Evolutionary conservation across 2,797 vertebrate genomes (phyloP).

Genomic region (Epinephelus awoara): DNA sequence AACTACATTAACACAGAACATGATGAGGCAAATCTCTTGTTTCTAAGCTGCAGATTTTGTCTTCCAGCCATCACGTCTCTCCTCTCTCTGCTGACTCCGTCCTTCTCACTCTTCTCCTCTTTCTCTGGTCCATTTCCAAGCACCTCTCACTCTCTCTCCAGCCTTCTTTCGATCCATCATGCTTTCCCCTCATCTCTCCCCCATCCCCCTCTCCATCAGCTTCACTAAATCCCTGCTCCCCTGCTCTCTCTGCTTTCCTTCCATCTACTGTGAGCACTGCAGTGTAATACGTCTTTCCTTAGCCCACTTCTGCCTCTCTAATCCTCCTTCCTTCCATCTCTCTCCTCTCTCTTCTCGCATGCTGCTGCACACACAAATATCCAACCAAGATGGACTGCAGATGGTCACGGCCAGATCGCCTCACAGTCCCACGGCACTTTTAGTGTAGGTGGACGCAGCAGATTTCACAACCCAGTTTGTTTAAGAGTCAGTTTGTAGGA

Average conservation of each 20-base stretch:
- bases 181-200: constrained; percentile 5
- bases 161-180: constrained; percentile 15
- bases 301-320: constrained; percentile 36
- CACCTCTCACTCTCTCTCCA: constrained; percentile 24
- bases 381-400: constrained; percentile 16
- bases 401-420: constrained; percentile 9
- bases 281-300: constrained; percentile 31
- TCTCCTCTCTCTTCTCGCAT: neutral
- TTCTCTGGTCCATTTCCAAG: constrained; percentile 45
- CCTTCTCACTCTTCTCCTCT: constrained; percentile 15
- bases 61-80: neutral
- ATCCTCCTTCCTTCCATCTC: constrained; percentile 16
- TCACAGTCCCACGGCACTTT: neutral
- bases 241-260: constrained; percentile 10
- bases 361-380: constrained; percentile 7
- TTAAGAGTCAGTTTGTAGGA: neutral
- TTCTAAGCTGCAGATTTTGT: constrained; percentile 13
- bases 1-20: neutral
- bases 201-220: neutral
- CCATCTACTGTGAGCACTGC: constrained; percentile 41
- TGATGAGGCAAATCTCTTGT: neutral
- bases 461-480: neutral
- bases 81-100: constrained; percentile 24
- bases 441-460: neutral
- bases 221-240: constrained; percentile 33